Evolutionary conservation across 2,113 vertebrate species (phyloP).

Genomic region (Nansenia antarctica): DNA sequence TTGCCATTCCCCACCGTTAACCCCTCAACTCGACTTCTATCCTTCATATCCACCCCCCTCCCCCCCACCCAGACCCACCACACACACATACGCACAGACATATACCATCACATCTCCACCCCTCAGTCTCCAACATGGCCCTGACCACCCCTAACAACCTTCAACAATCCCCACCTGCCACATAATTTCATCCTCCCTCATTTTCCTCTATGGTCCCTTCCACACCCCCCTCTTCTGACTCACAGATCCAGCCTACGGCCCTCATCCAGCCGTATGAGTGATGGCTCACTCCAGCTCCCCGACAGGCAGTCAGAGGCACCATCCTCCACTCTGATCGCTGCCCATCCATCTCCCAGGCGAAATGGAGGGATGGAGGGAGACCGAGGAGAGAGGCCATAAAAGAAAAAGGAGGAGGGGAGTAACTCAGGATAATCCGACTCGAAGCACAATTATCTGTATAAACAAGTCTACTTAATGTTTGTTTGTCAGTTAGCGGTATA

Average conservation of each 20-base stretch:
- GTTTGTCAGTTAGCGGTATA: no score
- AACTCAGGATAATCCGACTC: no score
- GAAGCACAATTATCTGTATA: no score
- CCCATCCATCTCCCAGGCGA: slow-evolving; percentile 56
- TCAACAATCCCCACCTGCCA: slow-evolving; percentile 31
- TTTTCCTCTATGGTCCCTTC: neutral
- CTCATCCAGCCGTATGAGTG: slow-evolving; percentile 62
- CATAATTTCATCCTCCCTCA: slow-evolving; percentile 32
- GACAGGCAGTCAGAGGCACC: slow-evolving; percentile 24
- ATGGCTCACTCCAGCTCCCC: slow-evolving; percentile 43
- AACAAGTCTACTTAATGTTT: no score
- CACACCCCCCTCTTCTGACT: neutral
- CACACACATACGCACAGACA: neutral
- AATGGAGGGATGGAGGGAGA: slow-evolving; percentile 15
- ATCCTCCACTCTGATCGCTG: no score
- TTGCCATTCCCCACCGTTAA: no score
- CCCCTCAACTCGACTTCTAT: neutral
- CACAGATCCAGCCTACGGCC: slow-evolving; percentile 13
- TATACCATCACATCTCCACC: no score
- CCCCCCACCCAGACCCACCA: neutral
- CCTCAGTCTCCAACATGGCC: neutral
- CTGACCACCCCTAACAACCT: slow-evolving; percentile 24
- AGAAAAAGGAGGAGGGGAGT: no score
- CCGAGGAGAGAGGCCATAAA: neutral
- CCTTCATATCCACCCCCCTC: no score